Base-by-base conservation (phyloP, 2,888 invertebrate species). In the Synergus laeviventris region DNA sequence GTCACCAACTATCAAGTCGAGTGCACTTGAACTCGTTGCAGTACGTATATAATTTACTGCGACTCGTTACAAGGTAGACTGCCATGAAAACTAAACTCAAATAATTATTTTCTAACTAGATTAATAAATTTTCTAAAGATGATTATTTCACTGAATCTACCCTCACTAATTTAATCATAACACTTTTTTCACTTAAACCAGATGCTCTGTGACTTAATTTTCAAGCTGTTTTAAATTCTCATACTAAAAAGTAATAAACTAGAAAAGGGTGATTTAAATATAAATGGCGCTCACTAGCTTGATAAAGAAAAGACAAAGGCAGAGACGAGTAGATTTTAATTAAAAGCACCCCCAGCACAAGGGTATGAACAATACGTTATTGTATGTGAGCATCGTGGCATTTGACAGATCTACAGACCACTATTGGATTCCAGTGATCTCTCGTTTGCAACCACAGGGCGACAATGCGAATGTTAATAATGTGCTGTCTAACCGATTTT, bases 341-440 rank as follows among this genome's bases (percentile, higher is more conserved):
- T 56, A 56, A 56, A 87, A 87, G 81, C 83, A 79, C 81, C 79
- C 61, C 80, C 75, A 79, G 81, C 76, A 76, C 74, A 78, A 79
- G 82, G 74, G 75, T 79, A 78, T 76, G 82, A 84, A 88, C 85
- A 86, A 88, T 87, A 81, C 78, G 73, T 78, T 66, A 84, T 88
- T 87, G 85, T 84, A 80, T 83, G 81, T 78, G 62, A 78, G 31
- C 7, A 45, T 24, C 24, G 66, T 79, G 84, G 79, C 82, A 82
- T 85, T 85, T 86, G 83, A 85, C 84, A 83, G 66, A 66, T 66
- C 45, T 66, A 49, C n/a, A 66, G 31, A 45, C 66, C 45, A 45
- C 66, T 66, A 66, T 49, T 66, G 66, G 45, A 66, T 66, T 66
- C 11, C 66, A 45, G 66, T 24, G 66, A 45, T 45, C 45, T 24